phyloP scores from a whole-genome alignment of 2,113 vertebrate species.

The Rhagologus leucostigma region DNA sequence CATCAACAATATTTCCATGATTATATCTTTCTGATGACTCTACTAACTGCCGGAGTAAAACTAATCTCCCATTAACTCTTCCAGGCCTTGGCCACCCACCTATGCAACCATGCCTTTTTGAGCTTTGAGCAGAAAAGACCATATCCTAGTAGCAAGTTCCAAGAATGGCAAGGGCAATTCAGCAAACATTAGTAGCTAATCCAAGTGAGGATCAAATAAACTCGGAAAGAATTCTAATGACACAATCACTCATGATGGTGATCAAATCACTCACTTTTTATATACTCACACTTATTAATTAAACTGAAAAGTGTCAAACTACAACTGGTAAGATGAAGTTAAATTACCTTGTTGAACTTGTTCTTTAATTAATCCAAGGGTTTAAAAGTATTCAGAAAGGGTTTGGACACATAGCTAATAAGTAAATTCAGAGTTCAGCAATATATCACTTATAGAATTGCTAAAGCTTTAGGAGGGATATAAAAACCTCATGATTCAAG shows the following conservation, averaged over 20 bases:
- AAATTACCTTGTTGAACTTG: not conserved
- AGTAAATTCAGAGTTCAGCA: not conserved
- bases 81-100: rapidly evolving
- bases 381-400: not conserved
- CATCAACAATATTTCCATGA: not conserved
- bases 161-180: not conserved
- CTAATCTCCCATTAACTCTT: not conserved
- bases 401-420: not conserved
- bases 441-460: not conserved
- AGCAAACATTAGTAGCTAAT: not conserved
- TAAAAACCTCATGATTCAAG: not conserved
- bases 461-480: not conserved
- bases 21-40: not conserved
- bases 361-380: not conserved
- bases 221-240: not conserved
- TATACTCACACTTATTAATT: not conserved
- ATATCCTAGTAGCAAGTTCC: not conserved
- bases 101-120: not conserved
- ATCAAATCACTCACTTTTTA: not conserved
- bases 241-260: not conserved
- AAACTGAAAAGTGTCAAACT: not conserved
- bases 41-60: not conserved
- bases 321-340: not conserved
- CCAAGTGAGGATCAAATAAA: not conserved
- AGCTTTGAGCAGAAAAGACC: not conserved